Conservation (phyloP, 2,113 vertebrate species). For the Sarotherodon lohbergeri region DNA sequence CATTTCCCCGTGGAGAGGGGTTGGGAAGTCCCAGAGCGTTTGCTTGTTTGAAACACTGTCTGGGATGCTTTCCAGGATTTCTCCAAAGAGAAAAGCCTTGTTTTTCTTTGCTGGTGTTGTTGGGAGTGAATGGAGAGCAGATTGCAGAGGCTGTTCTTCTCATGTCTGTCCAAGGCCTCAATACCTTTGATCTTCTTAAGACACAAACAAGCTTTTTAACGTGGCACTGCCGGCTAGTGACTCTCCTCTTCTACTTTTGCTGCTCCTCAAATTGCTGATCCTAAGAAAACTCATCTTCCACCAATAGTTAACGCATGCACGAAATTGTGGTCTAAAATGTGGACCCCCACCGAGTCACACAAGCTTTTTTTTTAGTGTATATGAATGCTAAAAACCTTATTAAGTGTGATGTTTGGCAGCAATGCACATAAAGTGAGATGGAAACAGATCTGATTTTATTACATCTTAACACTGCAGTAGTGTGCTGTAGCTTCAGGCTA, state of each 20-base stretch:
- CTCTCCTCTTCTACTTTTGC: constrained; percentile 13
- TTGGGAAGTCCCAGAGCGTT: constrained; percentile 40
- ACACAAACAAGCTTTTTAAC: constrained; percentile 71
- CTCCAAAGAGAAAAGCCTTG: constrained; percentile 50
- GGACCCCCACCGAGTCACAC: background rate
- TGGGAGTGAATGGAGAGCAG: constrained; percentile 64
- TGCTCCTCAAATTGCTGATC: constrained; percentile 42
- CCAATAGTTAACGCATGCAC: background rate
- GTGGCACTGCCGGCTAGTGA: constrained; percentile 34
- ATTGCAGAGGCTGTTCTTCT: constrained; percentile 61
- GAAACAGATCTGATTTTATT: background rate
- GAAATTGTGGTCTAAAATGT: background rate
- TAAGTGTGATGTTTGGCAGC: background rate
- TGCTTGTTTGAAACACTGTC: constrained; percentile 46
- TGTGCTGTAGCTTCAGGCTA: background rate
- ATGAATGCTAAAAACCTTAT: background rate
- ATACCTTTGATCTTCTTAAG: constrained; percentile 71
- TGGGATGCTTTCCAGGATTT: constrained; percentile 63
- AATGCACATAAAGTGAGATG: background rate
- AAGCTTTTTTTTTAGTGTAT: background rate
- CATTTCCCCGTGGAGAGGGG: constrained; percentile 11
- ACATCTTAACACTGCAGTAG: background rate
- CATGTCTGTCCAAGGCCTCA: constrained; percentile 71
- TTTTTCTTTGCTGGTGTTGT: constrained; percentile 53
- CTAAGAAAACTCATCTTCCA: constrained; percentile 44